phyloP scores from a whole-genome alignment of 2,888 invertebrate genomes.

The Tachina fera region DNA sequence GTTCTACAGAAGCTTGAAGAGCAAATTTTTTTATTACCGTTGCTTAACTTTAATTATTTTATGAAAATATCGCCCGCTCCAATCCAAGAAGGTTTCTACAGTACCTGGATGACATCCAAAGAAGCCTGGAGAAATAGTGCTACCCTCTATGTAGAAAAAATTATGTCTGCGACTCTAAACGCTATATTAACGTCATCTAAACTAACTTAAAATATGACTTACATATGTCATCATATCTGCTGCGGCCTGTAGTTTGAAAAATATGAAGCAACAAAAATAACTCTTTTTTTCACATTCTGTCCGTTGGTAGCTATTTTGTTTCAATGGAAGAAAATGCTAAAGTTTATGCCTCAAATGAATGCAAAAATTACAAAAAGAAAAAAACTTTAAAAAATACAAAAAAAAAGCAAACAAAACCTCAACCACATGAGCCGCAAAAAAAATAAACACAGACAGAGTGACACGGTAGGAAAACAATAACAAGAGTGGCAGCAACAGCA shows the following conservation, averaged over 20 bases:
- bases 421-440: slow-evolving; percentile 66
- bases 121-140: no score
- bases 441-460: slow-evolving; percentile 52
- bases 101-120: no score
- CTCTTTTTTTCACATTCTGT: neutral
- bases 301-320: slow-evolving; percentile 4
- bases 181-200: no score
- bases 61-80: no score
- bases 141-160: no score
- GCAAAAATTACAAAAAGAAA: slow-evolving; percentile 24
- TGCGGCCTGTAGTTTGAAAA: slow-evolving; percentile 49
- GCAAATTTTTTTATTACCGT: neutral
- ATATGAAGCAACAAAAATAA: slow-evolving; percentile 28
- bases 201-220: no score
- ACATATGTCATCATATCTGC: slow-evolving; percentile 14
- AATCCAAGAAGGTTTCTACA: no score
- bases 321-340: slow-evolving; percentile 17
- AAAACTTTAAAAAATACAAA: neutral
- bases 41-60: neutral
- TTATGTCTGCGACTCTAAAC: no score
- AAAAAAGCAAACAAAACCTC: slow-evolving; percentile 51
- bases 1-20: neutral
- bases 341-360: slow-evolving; percentile 53
- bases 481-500: slow-evolving; percentile 33
- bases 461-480: slow-evolving; percentile 49